phyloP scores from a whole-genome alignment of 2,888 invertebrate species.

The Spisula solida region DNA sequence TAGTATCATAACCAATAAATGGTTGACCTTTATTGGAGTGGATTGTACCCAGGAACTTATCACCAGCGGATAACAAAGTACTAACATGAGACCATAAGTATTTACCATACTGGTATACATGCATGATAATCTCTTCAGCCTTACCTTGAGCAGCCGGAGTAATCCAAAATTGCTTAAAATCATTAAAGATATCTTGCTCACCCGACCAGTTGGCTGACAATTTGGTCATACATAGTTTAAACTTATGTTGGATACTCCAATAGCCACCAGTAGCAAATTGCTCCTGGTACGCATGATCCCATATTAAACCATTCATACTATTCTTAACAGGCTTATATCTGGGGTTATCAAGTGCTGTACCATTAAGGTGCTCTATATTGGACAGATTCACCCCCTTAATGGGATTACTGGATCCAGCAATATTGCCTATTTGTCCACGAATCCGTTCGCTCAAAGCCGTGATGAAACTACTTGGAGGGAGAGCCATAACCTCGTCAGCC shows the following conservation, averaged over 20 bases:
- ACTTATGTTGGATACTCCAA: constrained; percentile 15
- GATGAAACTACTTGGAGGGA: not conserved
- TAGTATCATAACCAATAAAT: not conserved
- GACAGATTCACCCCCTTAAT: not conserved
- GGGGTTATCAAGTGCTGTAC: not conserved
- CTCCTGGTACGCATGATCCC: not conserved
- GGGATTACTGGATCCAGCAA: not conserved
- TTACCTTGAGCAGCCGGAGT: not conserved
- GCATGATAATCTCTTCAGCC: not conserved
- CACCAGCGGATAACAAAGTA: not conserved
- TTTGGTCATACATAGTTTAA: not conserved
- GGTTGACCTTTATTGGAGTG: not conserved
- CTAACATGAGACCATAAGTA: not conserved
- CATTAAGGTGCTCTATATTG: not conserved
- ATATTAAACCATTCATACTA: not conserved
- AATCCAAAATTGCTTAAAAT: not conserved
- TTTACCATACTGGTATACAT: not conserved
- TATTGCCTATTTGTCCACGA: not conserved
- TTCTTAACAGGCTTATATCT: not conserved
- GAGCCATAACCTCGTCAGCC: not conserved
- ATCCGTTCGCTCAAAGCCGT: not conserved
- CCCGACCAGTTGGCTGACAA: not conserved
- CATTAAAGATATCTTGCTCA: not conserved
- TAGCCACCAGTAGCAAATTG: not conserved
- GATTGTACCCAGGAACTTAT: not conserved